Base-by-base conservation (phyloP, 2,888 invertebrate species). In the Ochlodes sylvanus region DNA sequence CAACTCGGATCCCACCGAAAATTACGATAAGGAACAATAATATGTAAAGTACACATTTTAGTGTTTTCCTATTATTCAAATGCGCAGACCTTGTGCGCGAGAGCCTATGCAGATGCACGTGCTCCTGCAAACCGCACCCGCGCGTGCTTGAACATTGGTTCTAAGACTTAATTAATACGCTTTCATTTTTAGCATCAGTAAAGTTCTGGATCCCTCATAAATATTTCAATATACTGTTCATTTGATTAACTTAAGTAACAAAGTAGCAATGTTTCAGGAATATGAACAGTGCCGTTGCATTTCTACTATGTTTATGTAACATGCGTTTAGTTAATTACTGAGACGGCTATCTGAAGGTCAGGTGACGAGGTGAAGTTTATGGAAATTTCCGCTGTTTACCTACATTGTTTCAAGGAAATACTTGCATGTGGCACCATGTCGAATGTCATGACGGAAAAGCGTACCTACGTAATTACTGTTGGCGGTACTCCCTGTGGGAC, bases 291-390 rank as follows among this genome's bases (percentile, higher is more conserved):
- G 38, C 38, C 44, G n/a, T 47, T 47, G 17, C 44, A 47, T 47
- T 47, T 17, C 44, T 47, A 47, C 15, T 47, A 0, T 47, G 44
- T 47, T 47, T 47, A 47, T 47, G 44, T 47, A 47, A 47, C 44
- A 9, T 57, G 56, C 38, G 56, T 57, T 57, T 41, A 57, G 56
- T 38, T 57, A 57, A 57, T 57, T 57, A 57, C 56, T n/a, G 32
- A 54, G 27, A 54, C 41, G 15, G 38, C 56, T 41, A 57, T 57
- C 56, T 41, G 38, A 41, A 57, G 56, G 56, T 41, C 56, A 38
- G 56, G 56, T 57, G 38, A 38, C 19, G 38, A 41, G 56, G 56
- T 57, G 56, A 57, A 57, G 56, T 57, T 57, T 41, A 57, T 57
- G 56, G 38, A 57, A 57, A 57, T 38, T 38, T 32, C 56, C 17